Percentiles rank a stretch among this genome's conserved stretches.
Conservation (phyloP, 2,888 invertebrate species). For the Magallana nippona region DNA sequence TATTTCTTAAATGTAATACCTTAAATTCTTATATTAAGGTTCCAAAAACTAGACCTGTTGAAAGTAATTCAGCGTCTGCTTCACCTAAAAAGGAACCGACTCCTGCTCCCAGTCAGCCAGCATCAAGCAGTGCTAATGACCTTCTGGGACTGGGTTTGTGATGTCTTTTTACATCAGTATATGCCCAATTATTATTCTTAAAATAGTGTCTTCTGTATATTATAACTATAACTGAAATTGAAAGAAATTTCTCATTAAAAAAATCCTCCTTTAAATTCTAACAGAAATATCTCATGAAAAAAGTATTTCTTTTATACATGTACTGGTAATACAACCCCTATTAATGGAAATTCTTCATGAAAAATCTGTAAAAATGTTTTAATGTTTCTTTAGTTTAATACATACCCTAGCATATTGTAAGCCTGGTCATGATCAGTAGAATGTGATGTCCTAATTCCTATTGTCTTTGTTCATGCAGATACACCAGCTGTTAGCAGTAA, state of each 20-base stretch:
- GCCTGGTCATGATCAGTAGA: background rate
- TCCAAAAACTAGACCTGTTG: constrained; percentile 42
- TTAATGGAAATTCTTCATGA: too few relatives aligned
- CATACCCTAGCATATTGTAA: too few relatives aligned
- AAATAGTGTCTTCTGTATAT: background rate
- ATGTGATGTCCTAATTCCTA: background rate
- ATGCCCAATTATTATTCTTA: background rate
- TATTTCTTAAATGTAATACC: background rate
- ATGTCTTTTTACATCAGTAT: background rate
- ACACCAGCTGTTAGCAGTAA: constrained; percentile 5
- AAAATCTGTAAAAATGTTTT: too few relatives aligned
- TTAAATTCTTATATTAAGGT: constrained; percentile 30
- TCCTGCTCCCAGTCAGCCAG: background rate
- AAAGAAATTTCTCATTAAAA: too few relatives aligned
- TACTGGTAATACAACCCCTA: too few relatives aligned
- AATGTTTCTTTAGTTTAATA: too few relatives aligned
- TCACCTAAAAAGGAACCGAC: constrained; percentile 10
- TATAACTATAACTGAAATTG: background rate
- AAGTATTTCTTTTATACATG: too few relatives aligned
- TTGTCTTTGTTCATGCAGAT: constrained; percentile 17
- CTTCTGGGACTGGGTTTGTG: constrained; percentile 40
- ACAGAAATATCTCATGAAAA: too few relatives aligned
- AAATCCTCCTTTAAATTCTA: too few relatives aligned
- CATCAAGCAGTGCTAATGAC: constrained; percentile 31
- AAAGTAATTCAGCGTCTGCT: background rate